Percentiles rank a stretch among this genome's conserved stretches.
Conservation (phyloP, 2,888 invertebrate species). For the Trissonchulus sp. region DNA sequence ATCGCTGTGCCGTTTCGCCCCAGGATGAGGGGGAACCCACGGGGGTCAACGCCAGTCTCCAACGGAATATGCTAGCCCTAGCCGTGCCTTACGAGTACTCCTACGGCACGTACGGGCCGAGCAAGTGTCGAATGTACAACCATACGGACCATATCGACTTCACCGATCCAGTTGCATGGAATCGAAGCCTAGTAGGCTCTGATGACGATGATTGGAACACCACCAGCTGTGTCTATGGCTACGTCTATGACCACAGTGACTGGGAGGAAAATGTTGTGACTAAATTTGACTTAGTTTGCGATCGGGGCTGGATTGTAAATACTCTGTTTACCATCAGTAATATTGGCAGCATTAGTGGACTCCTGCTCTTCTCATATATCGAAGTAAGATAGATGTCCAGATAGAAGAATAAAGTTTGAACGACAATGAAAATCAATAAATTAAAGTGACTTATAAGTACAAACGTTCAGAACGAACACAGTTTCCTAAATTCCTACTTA, state of each 20-base stretch:
- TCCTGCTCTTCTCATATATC: constrained; percentile 5
- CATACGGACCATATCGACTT: neutral
- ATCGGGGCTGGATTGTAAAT: constrained; percentile 2
- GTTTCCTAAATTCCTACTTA: no score
- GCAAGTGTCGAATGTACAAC: neutral
- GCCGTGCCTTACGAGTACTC: neutral
- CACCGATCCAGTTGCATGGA: neutral
- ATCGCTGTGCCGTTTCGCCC: constrained; percentile 65
- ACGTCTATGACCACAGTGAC: constrained; percentile 16
- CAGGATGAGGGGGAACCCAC: neutral
- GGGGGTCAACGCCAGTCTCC: neutral
- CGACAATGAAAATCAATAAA: no score
- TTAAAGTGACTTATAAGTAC: no score
- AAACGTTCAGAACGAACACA: no score
- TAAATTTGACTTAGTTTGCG: constrained; percentile 11
- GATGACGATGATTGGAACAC: neutral
- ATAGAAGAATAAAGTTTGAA: no score
- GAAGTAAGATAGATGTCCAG: no score
- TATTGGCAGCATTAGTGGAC: constrained; percentile 11
- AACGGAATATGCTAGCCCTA: neutral
- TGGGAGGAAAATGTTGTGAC: constrained; percentile 25
- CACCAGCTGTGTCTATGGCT: constrained; percentile 10
- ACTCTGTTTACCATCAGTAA: constrained; percentile 4
- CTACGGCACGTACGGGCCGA: neutral
- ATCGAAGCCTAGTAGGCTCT: neutral